Percentiles rank a stretch among this genome's conserved stretches.
Evolutionary conservation across 2,113 vertebrate species (phyloP).

Genomic region (Pelecanus crispus): DNA sequence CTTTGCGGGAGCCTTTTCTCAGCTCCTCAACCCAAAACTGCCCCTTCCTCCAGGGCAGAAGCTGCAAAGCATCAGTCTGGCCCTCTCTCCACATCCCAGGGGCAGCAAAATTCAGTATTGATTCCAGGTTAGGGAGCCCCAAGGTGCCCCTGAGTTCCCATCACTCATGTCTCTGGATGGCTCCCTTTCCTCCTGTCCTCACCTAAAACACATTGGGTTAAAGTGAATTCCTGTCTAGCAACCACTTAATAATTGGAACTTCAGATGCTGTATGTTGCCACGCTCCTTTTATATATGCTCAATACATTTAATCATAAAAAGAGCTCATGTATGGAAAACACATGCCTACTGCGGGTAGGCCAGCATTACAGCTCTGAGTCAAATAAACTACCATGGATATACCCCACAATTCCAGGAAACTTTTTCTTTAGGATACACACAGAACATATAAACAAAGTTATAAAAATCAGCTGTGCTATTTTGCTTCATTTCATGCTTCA

Average conservation of each 20-base stretch:
- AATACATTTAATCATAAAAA: conserved; percentile 17
- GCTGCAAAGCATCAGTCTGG: background rate
- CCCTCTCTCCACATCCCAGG: background rate
- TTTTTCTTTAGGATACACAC: conserved; percentile 11
- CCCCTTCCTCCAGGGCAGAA: background rate
- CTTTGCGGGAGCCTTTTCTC: background rate
- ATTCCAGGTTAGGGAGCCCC: background rate
- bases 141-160: background rate
- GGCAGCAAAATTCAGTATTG: background rate
- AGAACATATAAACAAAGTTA: conserved; percentile 29
- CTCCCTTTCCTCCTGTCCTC: background rate
- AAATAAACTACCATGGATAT: background rate
- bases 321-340: conserved; percentile 40
- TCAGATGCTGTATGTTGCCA: background rate
- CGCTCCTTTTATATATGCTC: background rate
- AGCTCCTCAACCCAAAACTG: background rate
- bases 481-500: conserved; percentile 16
- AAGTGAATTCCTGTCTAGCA: background rate
- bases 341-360: background rate
- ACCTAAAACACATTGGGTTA: background rate
- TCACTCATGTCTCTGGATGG: background rate
- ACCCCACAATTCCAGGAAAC: conserved; percentile 24
- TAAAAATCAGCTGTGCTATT: conserved; percentile 48
- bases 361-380: background rate
- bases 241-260: background rate